These are phyloP conservation scores for Caretta caretta DNA, from an alignment of 2,113 vertebrate species.

Conservation along the genomic window DNA sequence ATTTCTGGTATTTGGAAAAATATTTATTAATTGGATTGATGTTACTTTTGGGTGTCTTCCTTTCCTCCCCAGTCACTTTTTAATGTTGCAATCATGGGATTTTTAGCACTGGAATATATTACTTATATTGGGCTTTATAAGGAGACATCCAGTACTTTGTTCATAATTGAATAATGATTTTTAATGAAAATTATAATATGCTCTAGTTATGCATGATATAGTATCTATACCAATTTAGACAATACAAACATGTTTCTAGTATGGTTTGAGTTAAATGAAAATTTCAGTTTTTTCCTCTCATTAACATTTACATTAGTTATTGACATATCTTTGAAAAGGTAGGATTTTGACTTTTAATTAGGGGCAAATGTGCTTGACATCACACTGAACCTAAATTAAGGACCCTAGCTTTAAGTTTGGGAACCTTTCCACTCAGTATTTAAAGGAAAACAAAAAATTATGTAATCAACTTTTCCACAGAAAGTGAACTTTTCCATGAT, in stretches of 20 bases:
- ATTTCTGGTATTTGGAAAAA: slow-evolving; percentile 19
- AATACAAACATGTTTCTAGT: slow-evolving; percentile 74
- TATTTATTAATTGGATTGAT: slow-evolving; percentile 38
- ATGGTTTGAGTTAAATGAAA: slow-evolving; percentile 78
- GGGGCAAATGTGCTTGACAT: slow-evolving; percentile 56
- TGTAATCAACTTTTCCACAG: slow-evolving; percentile 5
- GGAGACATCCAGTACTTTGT: slow-evolving; percentile 39
- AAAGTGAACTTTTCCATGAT: not conserved
- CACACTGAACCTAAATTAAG: not conserved
- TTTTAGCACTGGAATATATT: not conserved
- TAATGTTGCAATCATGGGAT: not conserved
- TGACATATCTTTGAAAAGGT: slow-evolving; percentile 73
- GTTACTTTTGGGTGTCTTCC: slow-evolving; percentile 27
- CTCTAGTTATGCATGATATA: slow-evolving; percentile 59
- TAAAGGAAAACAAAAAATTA: not conserved
- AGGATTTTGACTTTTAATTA: slow-evolving; percentile 72
- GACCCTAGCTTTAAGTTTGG: not conserved
- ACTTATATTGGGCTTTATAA: slow-evolving; percentile 13
- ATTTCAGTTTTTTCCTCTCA: slow-evolving; percentile 71
- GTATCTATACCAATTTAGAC: slow-evolving; percentile 56
- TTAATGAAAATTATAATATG: slow-evolving; percentile 65
- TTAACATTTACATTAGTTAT: slow-evolving; percentile 79
- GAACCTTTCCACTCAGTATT: not conserved
- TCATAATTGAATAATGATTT: slow-evolving; percentile 35
- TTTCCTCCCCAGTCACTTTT: not conserved